Conservation (phyloP, 2,888 invertebrate genomes). For the Drosophila basisetae region DNA sequence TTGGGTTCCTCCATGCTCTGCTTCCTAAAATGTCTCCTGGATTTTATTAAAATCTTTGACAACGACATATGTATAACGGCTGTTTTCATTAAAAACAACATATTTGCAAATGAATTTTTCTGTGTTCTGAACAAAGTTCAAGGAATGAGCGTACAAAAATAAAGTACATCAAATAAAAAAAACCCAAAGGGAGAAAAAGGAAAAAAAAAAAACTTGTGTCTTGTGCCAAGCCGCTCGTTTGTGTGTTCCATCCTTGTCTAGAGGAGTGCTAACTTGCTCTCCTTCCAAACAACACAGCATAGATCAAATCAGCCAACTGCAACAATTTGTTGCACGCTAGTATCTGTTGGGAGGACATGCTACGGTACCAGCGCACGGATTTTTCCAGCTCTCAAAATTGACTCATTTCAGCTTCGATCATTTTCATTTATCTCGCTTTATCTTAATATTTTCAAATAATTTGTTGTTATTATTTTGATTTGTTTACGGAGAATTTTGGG, state of each 20-base stretch:
- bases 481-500: slow-evolving; percentile 13
- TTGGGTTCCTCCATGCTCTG: slow-evolving; percentile 36
- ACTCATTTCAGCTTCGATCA: not conserved
- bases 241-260: slow-evolving; percentile 97
- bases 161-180: not conserved
- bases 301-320: slow-evolving; percentile 1
- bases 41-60: not conserved
- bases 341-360: slow-evolving; percentile 75
- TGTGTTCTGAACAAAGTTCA: not conserved
- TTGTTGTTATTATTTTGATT: not conserved
- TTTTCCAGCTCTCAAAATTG: slow-evolving; percentile 12
- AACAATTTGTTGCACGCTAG: slow-evolving; percentile 68
- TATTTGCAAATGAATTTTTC: not conserved
- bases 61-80: not conserved
- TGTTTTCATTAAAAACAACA: not conserved
- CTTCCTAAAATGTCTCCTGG: not conserved
- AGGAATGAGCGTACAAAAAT: not conserved
- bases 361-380: slow-evolving; percentile 80
- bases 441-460: not conserved
- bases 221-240: slow-evolving; percentile 85
- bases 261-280: slow-evolving; percentile 98
- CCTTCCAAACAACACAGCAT: slow-evolving; percentile 97
- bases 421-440: not conserved
- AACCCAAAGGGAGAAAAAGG: not conserved
- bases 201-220: slow-evolving; percentile 81